Conservation (phyloP, 2,113 vertebrate genomes). For the Ornithorhynchus anatinus region DNA sequence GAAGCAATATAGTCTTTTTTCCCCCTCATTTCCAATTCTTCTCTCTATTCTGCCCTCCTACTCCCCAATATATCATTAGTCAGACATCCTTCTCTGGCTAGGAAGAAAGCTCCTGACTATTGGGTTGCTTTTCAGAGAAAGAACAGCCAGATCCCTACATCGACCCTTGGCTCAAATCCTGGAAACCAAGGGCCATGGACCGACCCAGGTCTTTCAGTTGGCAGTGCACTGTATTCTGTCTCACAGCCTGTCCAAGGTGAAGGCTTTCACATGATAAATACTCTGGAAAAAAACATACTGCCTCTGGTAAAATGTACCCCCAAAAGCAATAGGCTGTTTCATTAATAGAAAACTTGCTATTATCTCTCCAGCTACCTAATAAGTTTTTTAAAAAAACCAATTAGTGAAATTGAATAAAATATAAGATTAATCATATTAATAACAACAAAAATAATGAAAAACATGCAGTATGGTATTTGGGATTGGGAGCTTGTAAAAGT, state of each 20-base stretch:
- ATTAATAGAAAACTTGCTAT: conserved; percentile 53
- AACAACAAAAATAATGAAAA: too few relatives aligned
- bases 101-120: not conserved
- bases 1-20: not conserved
- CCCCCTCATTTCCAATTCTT: not conserved
- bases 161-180: conserved; percentile 27
- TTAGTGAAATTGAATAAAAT: too few relatives aligned
- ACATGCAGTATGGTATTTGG: too few relatives aligned
- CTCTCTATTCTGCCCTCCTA: not conserved
- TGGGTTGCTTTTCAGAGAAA: not conserved
- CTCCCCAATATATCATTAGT: not conserved
- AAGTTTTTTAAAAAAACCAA: too few relatives aligned
- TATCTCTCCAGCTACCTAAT: too few relatives aligned
- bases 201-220: not conserved
- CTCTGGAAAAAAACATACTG: conserved; percentile 35
- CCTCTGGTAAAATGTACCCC: conserved; percentile 10
- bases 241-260: not conserved
- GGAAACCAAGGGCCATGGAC: not conserved
- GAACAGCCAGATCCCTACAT: conserved; percentile 15
- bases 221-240: not conserved
- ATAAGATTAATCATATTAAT: too few relatives aligned
- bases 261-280: conserved; percentile 36
- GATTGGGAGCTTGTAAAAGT: too few relatives aligned
- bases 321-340: conserved; percentile 17
- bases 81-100: not conserved